Evolutionary conservation across 23 tunicate genomes (phyloP), one percentile per base, ranked within the genome.

Genomic region (Clavelina lepadiformis): DNA sequence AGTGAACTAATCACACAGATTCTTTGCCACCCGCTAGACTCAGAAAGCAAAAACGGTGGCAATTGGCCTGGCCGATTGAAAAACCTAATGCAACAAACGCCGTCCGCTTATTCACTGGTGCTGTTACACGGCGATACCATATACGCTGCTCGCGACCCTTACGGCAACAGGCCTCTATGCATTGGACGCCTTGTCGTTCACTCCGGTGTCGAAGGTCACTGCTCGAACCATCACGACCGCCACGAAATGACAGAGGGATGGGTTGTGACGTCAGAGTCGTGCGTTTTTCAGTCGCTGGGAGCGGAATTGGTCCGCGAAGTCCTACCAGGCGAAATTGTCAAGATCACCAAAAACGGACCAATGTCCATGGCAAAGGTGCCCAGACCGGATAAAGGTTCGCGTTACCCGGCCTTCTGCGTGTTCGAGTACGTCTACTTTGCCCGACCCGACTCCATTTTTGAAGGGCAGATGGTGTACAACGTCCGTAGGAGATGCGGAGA

Each of bases 361-460:
- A 33, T 67, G n/a, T 63, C 79, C 1, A 46, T 86, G 62, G 33
- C 51, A 25, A 56, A 41, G 38, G 85, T 78, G 20, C 73, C 69
- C 20, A 41, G 85, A 23, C 80, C 79, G 21, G 49, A 65, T 3
- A 46, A 28, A 28, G 45, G 65, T 1, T 51, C 73, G 5, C 34
- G 22, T 29, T 66, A 65, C 33, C 78, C 91, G 35, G 95, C 95
- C 25, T 78, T 86, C 31, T 86, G 95, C 41, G 55, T 86, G 19
- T 86, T 86, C 65, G 95, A 86, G 56, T 86, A 86, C 59, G 80
- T 86, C 25, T 86, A 86, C 61, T 86, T 86, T 72, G 68, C 95
- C 0, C 69, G 95, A 1, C 76, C 77, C 22, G 95, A 86, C 44
- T 78, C 85, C n/a, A 41, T 78, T 3, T 52, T 57, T 38, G 85